A percentile compares a stretch with the other conserved stretches of the same genome.
Conservation (phyloP, 2,113 vertebrate species). For the Petromus typicus region DNA sequence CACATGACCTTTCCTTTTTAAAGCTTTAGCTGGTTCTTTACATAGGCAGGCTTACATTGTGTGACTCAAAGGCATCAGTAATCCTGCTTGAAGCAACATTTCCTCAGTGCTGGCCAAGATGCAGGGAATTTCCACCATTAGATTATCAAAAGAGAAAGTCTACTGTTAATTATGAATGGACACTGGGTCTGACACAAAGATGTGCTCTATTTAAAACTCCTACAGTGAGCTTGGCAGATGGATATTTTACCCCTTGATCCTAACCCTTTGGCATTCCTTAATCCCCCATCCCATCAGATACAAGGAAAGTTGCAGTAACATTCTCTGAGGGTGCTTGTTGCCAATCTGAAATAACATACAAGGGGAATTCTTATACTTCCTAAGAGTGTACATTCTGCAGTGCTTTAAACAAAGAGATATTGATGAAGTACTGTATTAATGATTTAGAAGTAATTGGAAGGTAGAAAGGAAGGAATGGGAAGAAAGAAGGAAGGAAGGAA, state of each 20-base stretch:
- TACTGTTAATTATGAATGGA: constrained; percentile 69
- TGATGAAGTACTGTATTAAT: neutral
- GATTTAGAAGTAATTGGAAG: constrained; percentile 31
- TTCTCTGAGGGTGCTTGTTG: constrained; percentile 32
- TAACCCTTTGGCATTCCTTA: constrained; percentile 60
- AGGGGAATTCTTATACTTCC: constrained; percentile 38
- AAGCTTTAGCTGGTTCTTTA: neutral
- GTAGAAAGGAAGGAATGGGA: neutral
- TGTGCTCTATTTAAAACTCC: constrained; percentile 58
- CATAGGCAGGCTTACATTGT: neutral
- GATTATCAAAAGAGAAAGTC: constrained; percentile 61
- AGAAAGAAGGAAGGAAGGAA: neutral
- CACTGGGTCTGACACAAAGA: constrained; percentile 60
- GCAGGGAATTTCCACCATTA: constrained; percentile 70
- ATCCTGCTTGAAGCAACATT: constrained; percentile 38
- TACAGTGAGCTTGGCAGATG: constrained; percentile 55
- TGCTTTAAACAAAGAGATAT: constrained; percentile 55
- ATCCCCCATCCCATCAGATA: constrained; percentile 39
- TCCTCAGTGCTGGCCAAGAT: constrained; percentile 49
- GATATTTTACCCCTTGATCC: constrained; percentile 40
- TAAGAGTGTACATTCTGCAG: constrained; percentile 21
- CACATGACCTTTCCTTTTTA: neutral
- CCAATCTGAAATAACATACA: constrained; percentile 26
- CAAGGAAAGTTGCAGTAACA: constrained; percentile 32
- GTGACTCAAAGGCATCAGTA: neutral